Evolutionary conservation across 2,797 vertebrate genomes (phyloP).

Genomic region (Eulemur albifrons): DNA sequence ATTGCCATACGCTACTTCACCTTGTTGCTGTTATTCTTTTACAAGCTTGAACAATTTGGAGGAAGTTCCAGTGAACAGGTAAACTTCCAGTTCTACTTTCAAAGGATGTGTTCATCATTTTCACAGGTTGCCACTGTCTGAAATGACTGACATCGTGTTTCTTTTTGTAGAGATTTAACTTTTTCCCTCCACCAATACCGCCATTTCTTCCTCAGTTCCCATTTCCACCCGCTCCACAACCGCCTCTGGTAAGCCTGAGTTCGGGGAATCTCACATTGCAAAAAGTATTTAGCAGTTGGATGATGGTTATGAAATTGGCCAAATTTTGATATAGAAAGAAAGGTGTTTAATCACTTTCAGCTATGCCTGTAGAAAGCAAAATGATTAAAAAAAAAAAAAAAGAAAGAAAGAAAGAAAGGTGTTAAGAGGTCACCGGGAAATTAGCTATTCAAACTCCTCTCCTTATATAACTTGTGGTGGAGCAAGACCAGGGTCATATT

Average conservation of each 20-base stretch:
- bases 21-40: conserved; percentile 48
- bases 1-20: not conserved
- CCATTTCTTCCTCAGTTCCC: conserved; percentile 32
- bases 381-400: too few relatives aligned
- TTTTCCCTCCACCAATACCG: conserved; percentile 23
- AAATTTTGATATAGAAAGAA: not conserved
- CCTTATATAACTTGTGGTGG: not conserved
- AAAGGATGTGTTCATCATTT: not conserved
- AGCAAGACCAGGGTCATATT: not conserved
- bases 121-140: not conserved
- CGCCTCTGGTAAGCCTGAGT: conserved; percentile 50
- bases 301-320: not conserved
- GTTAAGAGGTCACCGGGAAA: not conserved
- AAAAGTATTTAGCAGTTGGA: not conserved
- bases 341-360: not conserved
- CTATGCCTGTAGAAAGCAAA: too few relatives aligned
- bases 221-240: conserved; percentile 17
- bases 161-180: conserved; percentile 57
- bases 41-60: conserved; percentile 30
- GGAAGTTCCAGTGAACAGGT: conserved; percentile 49
- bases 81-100: not conserved
- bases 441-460: not conserved
- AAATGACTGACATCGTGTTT: not conserved
- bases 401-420: not conserved
- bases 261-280: not conserved